Conservation (phyloP, 2,797 vertebrate genomes). For the Pangasius krempfi region DNA sequence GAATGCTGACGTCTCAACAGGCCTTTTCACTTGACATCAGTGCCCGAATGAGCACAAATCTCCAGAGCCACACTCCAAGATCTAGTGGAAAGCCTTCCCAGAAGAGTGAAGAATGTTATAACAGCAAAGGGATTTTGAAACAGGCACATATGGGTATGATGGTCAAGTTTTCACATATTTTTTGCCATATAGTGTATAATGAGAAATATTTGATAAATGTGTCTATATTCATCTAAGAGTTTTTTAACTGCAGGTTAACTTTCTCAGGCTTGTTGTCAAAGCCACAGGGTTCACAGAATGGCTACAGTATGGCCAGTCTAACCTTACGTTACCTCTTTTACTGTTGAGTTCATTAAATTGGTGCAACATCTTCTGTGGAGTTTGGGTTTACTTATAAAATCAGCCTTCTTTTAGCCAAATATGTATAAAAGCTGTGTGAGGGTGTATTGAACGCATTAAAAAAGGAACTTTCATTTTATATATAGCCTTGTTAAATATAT, state of each 20-base stretch:
- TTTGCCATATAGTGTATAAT: neutral
- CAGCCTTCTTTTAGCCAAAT: neutral
- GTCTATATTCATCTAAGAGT: neutral
- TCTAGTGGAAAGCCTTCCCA: slow-evolving; percentile 2
- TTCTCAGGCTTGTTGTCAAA: neutral
- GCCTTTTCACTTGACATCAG: neutral
- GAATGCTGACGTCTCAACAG: neutral
- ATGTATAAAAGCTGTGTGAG: neutral
- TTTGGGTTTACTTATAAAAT: neutral
- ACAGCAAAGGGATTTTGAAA: neutral
- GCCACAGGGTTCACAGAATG: neutral
- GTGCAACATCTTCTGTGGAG: neutral
- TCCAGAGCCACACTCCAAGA: neutral
- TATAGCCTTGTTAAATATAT: slow-evolving; percentile 53
- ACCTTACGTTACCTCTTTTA: neutral
- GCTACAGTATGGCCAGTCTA: neutral
- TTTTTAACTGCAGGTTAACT: neutral
- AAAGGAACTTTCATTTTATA: slow-evolving; percentile 49
- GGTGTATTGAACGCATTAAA: slow-evolving; percentile 33
- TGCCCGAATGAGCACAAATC: neutral
- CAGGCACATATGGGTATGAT: neutral
- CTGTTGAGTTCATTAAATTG: neutral
- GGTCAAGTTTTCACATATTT: neutral
- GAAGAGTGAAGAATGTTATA: neutral
- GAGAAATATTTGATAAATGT: neutral